A percentile compares a stretch with the other conserved stretches of the same genome.
Evolutionary conservation across 23 tunicate genomes (phyloP).

Genomic region (Halocynthia roretzi): DNA sequence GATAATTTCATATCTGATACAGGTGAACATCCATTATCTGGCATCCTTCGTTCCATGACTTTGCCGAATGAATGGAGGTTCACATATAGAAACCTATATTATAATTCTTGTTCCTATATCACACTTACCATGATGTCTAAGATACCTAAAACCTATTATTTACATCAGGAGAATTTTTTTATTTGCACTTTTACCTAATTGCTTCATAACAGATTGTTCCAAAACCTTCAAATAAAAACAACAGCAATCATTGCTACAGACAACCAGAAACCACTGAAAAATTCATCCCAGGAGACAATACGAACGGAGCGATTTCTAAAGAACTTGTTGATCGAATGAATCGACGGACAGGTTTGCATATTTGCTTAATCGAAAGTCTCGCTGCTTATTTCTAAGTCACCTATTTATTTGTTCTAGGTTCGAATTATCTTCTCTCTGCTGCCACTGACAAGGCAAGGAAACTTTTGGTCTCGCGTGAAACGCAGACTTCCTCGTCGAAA

Average conservation of each 20-base stretch:
- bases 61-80: too few species aligned
- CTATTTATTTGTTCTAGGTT: neutral
- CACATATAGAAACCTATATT: too few species aligned
- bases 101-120: too few species aligned
- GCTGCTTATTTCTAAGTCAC: neutral
- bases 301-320: neutral
- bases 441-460: neutral
- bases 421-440: neutral
- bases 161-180: too few species aligned
- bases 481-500: neutral
- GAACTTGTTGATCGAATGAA: neutral
- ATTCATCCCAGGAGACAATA: neutral
- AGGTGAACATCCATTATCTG: too few species aligned
- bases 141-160: too few species aligned
- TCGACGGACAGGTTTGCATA: neutral
- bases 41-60: too few species aligned
- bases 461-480: conserved; percentile 1
- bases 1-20: too few species aligned
- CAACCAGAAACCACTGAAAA: neutral
- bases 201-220: neutral
- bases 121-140: too few species aligned
- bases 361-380: neutral
- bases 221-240: neutral
- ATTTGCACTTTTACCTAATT: neutral
- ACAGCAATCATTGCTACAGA: neutral